Base-by-base conservation (phyloP, 2,113 vertebrate genomes). In the Oreochromis tanganicae region DNA sequence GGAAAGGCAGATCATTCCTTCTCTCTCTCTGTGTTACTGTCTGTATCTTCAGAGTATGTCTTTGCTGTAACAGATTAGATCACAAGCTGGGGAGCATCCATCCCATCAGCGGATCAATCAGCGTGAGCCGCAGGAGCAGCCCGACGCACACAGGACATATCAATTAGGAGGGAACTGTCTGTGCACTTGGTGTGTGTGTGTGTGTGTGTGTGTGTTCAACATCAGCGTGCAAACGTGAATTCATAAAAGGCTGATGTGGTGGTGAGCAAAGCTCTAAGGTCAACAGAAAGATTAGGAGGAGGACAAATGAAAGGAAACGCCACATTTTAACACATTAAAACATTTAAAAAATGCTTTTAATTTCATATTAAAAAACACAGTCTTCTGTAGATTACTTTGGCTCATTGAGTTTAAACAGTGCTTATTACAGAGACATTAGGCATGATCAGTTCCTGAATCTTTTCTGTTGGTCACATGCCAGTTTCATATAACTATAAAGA, bases 51-150 rank as follows among this genome's bases (percentile, higher is more conserved):
- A 43, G 73, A 78, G 54, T 82, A 36, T 38, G 52, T 79, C 85
- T 88, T 83, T 38, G 81, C 85, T 82, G 88, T 81, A 84, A 93
- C 80, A 81, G 91, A 94, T 92, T 91, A 89, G 80, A 92, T 90
- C 92, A 90, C 87, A 84, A 82, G 90, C 84, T 81, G 82, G 56
- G 90, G 82, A 88, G 90, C 84, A 87, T 92, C 91, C 71, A 80
- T 90, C 89, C 63, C 86, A 92, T 90, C 91, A 83, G 83, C 19
- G 71, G 87, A 91, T 92, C 93, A 94, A 83, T 95, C 94, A 92
- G 61, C 19, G 17, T 7, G 80, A 92, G 68, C 36, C 2, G 12
- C 19, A 38, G n/a, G 61, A 91, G 86, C 66, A 54, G 54, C 66
- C 75, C 24, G n/a, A 52, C 41, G 3, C 82, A 88, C 88, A 84